A percentile compares a stretch with the other conserved stretches of the same genome.
Evolutionary conservation across 2,888 invertebrate species (phyloP).

Genomic region (Pyrgus malvae): DNA sequence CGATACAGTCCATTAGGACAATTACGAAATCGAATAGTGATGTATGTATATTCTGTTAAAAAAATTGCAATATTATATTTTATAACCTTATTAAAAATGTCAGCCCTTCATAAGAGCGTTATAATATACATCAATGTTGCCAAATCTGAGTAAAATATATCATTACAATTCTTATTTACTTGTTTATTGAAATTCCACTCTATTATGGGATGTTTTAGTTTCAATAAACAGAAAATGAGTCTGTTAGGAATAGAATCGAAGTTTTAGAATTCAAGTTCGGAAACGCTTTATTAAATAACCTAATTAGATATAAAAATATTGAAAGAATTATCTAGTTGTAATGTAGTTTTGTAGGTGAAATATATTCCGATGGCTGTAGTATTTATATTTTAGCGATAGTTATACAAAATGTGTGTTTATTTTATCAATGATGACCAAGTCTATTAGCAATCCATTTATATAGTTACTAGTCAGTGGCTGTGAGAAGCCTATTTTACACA

Average conservation of each 20-base stretch:
- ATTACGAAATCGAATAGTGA: no score
- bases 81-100: no score
- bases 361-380: no score
- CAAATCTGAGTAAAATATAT: no score
- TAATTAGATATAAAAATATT: not conserved
- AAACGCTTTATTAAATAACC: slow-evolving; percentile 7
- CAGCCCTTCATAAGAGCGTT: no score
- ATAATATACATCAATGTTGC: no score
- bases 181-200: not conserved
- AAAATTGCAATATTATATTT: no score
- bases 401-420: not conserved
- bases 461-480: not conserved
- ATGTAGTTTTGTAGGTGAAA: no score
- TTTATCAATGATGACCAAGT: not conserved
- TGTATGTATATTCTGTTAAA: no score
- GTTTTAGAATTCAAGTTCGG: slow-evolving; percentile 6
- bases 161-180: no score
- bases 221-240: not conserved
- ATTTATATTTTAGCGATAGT: not conserved
- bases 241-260: not conserved
- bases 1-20: no score
- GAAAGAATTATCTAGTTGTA: no score
- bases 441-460: not conserved
- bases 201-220: not conserved
- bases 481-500: not conserved